Evolutionary conservation across 2,797 vertebrate species (phyloP).

Genomic region (Silurus aristotelis): DNA sequence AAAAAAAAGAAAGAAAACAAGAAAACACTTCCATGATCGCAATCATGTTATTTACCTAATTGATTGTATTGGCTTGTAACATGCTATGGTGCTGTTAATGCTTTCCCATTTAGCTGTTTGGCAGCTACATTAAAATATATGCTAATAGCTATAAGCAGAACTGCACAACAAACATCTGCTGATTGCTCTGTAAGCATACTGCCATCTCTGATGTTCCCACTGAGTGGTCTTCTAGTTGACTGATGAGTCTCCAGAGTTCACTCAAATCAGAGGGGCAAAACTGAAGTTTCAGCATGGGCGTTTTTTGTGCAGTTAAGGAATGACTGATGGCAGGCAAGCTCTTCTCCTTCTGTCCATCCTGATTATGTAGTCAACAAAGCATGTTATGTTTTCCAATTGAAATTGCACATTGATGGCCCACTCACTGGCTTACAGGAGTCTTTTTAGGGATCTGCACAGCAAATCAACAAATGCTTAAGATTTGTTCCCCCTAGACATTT

Average conservation of each 20-base stretch:
- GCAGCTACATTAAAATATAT: neutral
- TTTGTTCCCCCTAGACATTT: neutral
- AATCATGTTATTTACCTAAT: neutral
- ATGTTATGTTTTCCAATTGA: neutral
- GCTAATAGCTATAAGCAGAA: constrained; percentile 14
- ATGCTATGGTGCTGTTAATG: constrained; percentile 53
- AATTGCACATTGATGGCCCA: neutral
- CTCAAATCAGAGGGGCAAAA: constrained; percentile 28
- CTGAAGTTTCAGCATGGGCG: neutral
- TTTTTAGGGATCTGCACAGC: neutral
- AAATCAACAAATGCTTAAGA: neutral
- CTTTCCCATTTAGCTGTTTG: constrained; percentile 1
- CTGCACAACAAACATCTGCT: constrained; percentile 14
- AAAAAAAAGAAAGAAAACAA: neutral
- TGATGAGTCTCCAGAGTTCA: constrained; percentile 39
- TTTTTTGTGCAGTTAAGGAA: neutral
- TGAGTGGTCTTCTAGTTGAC: constrained; percentile 13
- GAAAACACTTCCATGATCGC: neutral
- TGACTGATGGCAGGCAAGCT: constrained; percentile 30
- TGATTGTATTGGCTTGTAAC: constrained; percentile 22
- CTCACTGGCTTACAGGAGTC: neutral
- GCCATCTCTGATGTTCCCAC: neutral
- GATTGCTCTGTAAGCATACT: constrained; percentile 14
- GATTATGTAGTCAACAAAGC: constrained; percentile 12
- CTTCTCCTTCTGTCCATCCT: neutral